Base-by-base conservation (phyloP, 2,797 vertebrate genomes). In the Hoplostethus mediterraneus region DNA sequence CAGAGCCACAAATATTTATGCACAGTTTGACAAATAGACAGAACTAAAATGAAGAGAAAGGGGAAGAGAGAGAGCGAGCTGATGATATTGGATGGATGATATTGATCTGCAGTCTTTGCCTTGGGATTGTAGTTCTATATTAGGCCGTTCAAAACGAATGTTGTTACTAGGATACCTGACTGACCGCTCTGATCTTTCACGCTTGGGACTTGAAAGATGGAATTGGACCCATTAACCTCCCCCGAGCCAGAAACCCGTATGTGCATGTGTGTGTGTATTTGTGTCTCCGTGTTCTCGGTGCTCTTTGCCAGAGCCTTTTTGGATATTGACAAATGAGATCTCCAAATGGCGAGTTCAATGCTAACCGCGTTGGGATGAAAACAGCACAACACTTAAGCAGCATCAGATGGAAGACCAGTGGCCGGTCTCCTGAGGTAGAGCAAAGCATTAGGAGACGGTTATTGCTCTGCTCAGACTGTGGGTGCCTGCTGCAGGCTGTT, bases 311-410 rank as follows among this genome's bases (percentile, higher is more conserved):
- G 21, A 1, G 21, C 21, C 21, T 21, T 21, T 21, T 21, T 21
- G 21, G 21, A 21, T 21, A 21, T 21, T 21, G 21, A 21, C 21
- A 21, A 21, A 21, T 21, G 78, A 59, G 57, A 38, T 51, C 59
- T 64, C 30, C 61, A 91, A 91, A 90, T 89, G 84, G 87, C 78
- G 71, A 52, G 85, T 77, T 93, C 92, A 80, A 93, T 93, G 84
- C 85, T 91, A 93, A 93, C 86, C 79, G 84, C 82, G 81, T 93
- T 80, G 81, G 71, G 85, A 85, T 81, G 81, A 89, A 80, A 90
- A 85, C 72, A 85, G 70, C 72, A 76, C 66, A 90, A 92, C 89
- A 91, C 89, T 91, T 88, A 89, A 57, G 86, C 67, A 63, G 75
- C 83, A 87, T 86, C 83, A 80, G 82, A 78, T 75, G 58, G 80